Conservation (phyloP, 1,140 invertebrate species). For the Bombus terrestris region DNA sequence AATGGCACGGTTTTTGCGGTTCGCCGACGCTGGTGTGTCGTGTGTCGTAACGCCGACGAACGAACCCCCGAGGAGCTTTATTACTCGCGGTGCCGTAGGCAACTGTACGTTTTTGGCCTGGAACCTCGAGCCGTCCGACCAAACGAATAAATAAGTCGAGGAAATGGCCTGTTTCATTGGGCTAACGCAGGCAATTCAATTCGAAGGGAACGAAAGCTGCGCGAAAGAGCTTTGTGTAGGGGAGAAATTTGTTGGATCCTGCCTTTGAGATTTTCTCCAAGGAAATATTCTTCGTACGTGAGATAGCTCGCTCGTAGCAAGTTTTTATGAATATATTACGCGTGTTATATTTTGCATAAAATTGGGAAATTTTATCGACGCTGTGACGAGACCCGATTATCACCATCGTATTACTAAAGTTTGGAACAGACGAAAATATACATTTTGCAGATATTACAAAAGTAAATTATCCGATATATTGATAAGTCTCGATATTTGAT, state of each 20-base stretch:
- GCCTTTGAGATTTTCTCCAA: background rate
- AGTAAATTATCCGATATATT: no score
- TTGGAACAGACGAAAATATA: background rate
- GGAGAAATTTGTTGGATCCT: background rate
- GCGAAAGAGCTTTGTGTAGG: background rate
- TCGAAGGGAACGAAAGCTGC: background rate
- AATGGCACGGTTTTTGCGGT: constrained; percentile 35
- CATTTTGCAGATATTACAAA: background rate
- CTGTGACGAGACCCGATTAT: background rate
- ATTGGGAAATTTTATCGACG: background rate
- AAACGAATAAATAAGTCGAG: constrained; percentile 56
- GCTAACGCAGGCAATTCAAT: background rate
- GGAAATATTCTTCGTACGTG: background rate
- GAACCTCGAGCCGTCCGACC: background rate
- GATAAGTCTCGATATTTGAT: no score
- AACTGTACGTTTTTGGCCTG: background rate
- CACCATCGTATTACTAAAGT: background rate
- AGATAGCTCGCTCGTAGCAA: background rate
- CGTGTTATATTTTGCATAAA: background rate
- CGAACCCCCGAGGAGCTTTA: constrained; percentile 26
- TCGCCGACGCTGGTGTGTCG: constrained; percentile 33
- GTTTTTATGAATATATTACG: background rate
- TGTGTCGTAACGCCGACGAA: constrained; percentile 30
- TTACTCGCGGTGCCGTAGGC: constrained; percentile 16
- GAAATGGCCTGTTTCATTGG: constrained; percentile 10